phyloP scores from a whole-genome alignment of 1,140 invertebrate species.

The Proctacanthus coquilletti region DNA sequence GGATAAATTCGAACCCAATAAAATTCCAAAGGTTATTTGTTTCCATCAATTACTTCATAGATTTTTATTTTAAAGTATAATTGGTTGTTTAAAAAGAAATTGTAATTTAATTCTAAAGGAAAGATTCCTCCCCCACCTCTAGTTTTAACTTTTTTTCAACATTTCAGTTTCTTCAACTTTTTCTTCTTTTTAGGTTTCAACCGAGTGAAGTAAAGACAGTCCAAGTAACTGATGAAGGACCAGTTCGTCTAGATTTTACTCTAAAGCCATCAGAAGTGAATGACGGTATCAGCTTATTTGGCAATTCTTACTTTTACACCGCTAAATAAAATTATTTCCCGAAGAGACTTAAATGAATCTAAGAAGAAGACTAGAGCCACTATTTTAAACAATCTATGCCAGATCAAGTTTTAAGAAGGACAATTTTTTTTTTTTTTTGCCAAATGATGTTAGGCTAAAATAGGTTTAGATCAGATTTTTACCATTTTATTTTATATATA shows the following conservation, averaged over 20 bases:
- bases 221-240: conserved; percentile 2
- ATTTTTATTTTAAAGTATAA: neutral
- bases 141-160: too few relatives aligned
- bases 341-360: too few relatives aligned
- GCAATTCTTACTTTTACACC: neutral
- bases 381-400: too few relatives aligned
- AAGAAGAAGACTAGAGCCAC: too few relatives aligned
- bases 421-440: too few relatives aligned
- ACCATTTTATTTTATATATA: too few relatives aligned
- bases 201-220: conserved; percentile 5
- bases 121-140: neutral
- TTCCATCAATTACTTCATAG: neutral
- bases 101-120: neutral
- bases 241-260: conserved; percentile 8
- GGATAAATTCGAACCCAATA: neutral
- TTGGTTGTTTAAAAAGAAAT: neutral
- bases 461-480: too few relatives aligned
- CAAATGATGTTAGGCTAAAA: too few relatives aligned
- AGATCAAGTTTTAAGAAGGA: too few relatives aligned
- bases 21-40: too few relatives aligned
- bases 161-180: too few relatives aligned
- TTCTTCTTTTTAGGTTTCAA: conserved; percentile 2
- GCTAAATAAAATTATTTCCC: too few relatives aligned
- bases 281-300: conserved; percentile 5
- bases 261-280: conserved; percentile 4